These are phyloP conservation scores for Gymnorhina tibicen DNA, from an alignment of 2,113 vertebrate species.

Conservation along the genomic window DNA sequence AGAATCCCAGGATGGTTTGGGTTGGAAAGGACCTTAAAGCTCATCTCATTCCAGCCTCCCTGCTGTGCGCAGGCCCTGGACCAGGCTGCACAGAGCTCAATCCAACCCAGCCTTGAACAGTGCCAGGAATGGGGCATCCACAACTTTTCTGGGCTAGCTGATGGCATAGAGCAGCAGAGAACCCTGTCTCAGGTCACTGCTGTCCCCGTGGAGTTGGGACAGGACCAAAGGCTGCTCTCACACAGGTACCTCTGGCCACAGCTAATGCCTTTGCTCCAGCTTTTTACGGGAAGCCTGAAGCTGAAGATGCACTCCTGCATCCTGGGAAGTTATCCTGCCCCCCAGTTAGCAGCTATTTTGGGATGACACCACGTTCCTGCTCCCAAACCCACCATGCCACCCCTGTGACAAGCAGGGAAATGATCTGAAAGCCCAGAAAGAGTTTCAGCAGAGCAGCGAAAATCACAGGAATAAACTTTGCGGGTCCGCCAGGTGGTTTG, in stretches of 20 bases:
- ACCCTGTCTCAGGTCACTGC: not conserved
- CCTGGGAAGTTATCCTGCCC: not conserved
- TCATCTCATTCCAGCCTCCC: not conserved
- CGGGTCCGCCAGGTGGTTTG: not conserved
- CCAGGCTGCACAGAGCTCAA: not conserved
- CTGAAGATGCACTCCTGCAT: not conserved
- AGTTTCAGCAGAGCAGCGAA: accelerated
- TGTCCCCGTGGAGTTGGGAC: accelerated
- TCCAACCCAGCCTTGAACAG: not conserved
- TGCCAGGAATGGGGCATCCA: not conserved
- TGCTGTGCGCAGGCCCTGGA: not conserved
- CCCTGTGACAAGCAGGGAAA: not conserved
- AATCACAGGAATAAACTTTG: not conserved
- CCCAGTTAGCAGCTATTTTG: not conserved
- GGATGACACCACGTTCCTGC: not conserved
- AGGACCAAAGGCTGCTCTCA: not conserved
- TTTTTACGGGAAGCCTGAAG: not conserved
- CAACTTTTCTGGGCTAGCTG: not conserved
- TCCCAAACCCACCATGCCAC: accelerated
- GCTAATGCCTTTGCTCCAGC: not conserved
- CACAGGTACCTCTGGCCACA: not conserved
- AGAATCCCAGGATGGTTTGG: not conserved
- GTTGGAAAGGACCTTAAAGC: not conserved
- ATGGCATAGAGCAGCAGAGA: not conserved
- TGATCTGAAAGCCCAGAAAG: not conserved